Evolutionary conservation across 2,888 invertebrate species (phyloP).

Genomic region (Galeopsomyia nigrocyanea): DNA sequence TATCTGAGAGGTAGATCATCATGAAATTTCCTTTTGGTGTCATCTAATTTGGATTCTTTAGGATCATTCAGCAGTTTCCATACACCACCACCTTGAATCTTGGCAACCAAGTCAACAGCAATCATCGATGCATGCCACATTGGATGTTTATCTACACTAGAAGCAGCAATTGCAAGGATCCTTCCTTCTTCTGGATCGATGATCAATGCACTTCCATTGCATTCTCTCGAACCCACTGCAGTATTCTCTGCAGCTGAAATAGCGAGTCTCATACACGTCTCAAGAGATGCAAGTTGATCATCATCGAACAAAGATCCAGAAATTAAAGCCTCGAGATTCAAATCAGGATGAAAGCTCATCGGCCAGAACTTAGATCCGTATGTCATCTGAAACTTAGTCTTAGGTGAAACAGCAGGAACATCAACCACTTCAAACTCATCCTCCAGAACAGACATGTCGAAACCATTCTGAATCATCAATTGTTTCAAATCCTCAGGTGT

Average conservation of each 20-base stretch:
- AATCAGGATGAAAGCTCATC: constrained; percentile 86
- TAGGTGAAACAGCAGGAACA: constrained; percentile 76
- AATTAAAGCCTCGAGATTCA: constrained; percentile 78
- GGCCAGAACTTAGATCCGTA: constrained; percentile 80
- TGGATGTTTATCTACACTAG: constrained; percentile 75
- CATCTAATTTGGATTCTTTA: too few relatives aligned
- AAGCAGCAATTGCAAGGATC: constrained; percentile 78
- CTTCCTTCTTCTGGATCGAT: constrained; percentile 79
- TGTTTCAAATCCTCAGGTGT: constrained; percentile 65
- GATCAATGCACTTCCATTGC: constrained; percentile 74
- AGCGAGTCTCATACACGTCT: constrained; percentile 73
- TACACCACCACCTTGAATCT: constrained; percentile 84
- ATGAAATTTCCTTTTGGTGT: not conserved
- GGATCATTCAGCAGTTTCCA: constrained; percentile 68
- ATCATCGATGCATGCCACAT: constrained; percentile 88
- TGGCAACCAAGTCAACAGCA: constrained; percentile 87
- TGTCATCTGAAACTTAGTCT: constrained; percentile 77
- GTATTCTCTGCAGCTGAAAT: constrained; percentile 70
- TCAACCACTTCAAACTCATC: constrained; percentile 71
- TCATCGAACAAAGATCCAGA: constrained; percentile 74
- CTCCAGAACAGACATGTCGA: constrained; percentile 70
- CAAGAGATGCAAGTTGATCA: constrained; percentile 72
- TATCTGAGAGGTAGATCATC: constrained; percentile 54
- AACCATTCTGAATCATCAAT: constrained; percentile 67
- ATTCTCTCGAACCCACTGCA: constrained; percentile 57